These are phyloP conservation scores for Aythya baeri DNA, from an alignment of 2,113 vertebrate genomes.

Conservation along the genomic window DNA sequence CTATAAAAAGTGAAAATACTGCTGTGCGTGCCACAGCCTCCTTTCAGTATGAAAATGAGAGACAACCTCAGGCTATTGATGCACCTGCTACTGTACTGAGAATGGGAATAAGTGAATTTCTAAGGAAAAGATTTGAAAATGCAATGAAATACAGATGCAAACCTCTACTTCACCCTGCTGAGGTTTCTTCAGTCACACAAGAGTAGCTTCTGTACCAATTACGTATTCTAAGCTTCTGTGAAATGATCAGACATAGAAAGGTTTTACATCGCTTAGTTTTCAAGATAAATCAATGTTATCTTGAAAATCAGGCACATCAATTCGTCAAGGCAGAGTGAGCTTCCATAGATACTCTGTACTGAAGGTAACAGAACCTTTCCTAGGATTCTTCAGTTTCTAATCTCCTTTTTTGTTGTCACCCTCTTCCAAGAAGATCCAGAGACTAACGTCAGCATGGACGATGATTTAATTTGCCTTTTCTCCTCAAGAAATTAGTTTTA, in stretches of 20 bases:
- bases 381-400: not conserved
- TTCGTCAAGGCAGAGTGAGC: not conserved
- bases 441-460: not conserved
- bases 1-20: not conserved
- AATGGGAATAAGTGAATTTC: not conserved
- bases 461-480: not conserved
- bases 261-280: not conserved
- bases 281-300: not conserved
- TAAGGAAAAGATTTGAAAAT: not conserved
- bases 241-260: not conserved
- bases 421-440: not conserved
- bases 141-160: not conserved
- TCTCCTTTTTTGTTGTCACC: not conserved
- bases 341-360: not conserved
- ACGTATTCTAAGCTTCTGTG: not conserved
- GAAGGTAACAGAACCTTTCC: not conserved
- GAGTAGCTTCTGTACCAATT: not conserved
- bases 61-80: not conserved
- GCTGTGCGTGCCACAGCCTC: fast-evolving
- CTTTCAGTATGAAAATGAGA: not conserved
- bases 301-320: not conserved
- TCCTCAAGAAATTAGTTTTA: not conserved
- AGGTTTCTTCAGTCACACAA: not conserved
- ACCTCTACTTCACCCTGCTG: not conserved
- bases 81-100: not conserved